Evolutionary conservation across 1,140 invertebrate genomes (phyloP).

Genomic region (Trichomalopsis sarcophagae): DNA sequence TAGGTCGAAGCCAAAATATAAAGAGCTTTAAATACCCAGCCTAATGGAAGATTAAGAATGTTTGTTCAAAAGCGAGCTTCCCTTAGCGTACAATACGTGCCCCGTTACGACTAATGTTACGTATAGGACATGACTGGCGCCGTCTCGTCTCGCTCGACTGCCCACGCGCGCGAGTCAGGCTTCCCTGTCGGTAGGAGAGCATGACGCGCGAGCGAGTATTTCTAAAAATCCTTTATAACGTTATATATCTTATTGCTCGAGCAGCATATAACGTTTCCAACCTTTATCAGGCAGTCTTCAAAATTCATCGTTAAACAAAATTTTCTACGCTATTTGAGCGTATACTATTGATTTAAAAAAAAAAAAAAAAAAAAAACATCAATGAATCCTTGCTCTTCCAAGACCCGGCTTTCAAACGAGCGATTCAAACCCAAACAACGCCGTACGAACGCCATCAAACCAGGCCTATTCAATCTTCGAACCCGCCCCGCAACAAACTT

Average conservation of each 20-base stretch:
- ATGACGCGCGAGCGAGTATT: background rate
- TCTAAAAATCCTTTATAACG: background rate
- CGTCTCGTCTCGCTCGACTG: slow-evolving; percentile 18
- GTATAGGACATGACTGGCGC: background rate
- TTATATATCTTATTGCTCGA: too few species aligned
- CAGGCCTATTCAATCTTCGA: too few species aligned
- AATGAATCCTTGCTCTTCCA: too few species aligned
- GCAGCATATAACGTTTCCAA: background rate
- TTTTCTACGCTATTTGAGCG: too few species aligned
- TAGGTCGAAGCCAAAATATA: background rate
- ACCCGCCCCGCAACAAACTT: too few species aligned
- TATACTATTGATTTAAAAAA: too few species aligned
- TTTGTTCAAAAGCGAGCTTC: background rate
- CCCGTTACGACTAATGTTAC: background rate
- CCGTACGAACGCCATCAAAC: too few species aligned
- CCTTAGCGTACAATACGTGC: background rate
- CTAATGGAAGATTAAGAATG: background rate
- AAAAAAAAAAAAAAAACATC: too few species aligned
- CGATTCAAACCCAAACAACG: too few species aligned
- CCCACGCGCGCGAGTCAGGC: slow-evolving; percentile 27
- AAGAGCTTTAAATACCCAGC: background rate
- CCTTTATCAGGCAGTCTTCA: too few species aligned
- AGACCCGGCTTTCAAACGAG: too few species aligned
- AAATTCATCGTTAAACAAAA: too few species aligned
- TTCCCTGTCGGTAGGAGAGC: slow-evolving; percentile 16